Base-by-base conservation (phyloP, 2,888 invertebrate genomes). In the Nemotelus pantherinus region DNA sequence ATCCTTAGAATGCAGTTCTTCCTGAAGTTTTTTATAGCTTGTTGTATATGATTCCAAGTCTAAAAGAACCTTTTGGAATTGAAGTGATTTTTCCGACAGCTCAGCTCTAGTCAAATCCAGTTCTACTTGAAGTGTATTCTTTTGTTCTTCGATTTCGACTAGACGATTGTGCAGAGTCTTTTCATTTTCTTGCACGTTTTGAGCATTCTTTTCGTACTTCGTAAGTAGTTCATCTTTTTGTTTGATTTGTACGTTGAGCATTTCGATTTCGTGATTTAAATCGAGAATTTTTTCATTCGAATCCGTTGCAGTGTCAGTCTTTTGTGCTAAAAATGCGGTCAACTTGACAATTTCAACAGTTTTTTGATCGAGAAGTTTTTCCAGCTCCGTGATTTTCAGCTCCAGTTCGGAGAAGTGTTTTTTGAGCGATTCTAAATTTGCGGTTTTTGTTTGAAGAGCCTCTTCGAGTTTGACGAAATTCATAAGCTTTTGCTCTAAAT, bases 41-140 rank as follows among this genome's bases (percentile, higher is more conserved):
- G 41, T 57, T 39, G 60, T n/a, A 7, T 44, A 39, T 10, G 60
- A 7, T 2, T 74, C 60, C 10, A 74, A 9, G 48, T 74, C 50
- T 39, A 74, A 39, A 41, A 60, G 6, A 6, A 41, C 83, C 63
- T 86, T 87, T 9, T 87, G 83, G 79, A 88, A 88, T 5, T 83
- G 84, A 6, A 87, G 81, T 45, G 88, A 87, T 39, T 86, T 86
- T 58, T 87, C 85, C 43, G 85, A 85, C 0, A 87, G 81, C 78
- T 89, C 91, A 1, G 87, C 89, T 81, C 88, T 90, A 79, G 88
- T 88, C 80, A 90, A 89, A 81, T 88, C 88, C 0, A 89, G 80
- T 80, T 89, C 84, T 2, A 88, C 86, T 3, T 88, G 88, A 39
- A 89, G 80, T 5, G 85, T 79, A 41, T 57, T 82, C 45, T 82